phyloP scores from a whole-genome alignment of 2,797 vertebrate species.

The Coreius guichenoti region DNA sequence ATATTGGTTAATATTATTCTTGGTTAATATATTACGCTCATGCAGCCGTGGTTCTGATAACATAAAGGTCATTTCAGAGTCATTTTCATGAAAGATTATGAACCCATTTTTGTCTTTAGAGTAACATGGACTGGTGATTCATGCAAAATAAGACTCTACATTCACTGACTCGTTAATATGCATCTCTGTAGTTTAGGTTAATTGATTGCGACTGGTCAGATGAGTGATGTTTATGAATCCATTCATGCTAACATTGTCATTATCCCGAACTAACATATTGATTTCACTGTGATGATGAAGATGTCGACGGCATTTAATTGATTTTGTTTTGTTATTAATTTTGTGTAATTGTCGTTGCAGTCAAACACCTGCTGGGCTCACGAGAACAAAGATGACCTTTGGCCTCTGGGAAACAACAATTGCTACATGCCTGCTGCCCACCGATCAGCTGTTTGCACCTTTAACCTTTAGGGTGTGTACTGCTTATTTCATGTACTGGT shows the following conservation, averaged over 20 bases:
- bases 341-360: constrained; percentile 13
- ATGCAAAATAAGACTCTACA: background rate
- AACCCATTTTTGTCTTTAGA: background rate
- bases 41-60: background rate
- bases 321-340: constrained; percentile 25
- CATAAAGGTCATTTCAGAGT: background rate
- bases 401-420: constrained; percentile 17
- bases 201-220: background rate
- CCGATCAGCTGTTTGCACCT: constrained; percentile 29
- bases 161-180: background rate
- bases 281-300: constrained; percentile 38
- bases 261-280: background rate
- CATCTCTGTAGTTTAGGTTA: background rate
- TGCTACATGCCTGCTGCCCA: background rate
- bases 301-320: constrained; percentile 8
- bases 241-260: background rate
- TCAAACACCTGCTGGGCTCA: constrained; percentile 43
- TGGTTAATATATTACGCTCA: background rate
- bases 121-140: background rate
- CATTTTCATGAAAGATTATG: background rate
- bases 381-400: constrained; percentile 13
- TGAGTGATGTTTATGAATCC: background rate
- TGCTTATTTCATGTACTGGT: background rate
- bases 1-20: background rate
- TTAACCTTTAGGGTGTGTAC: constrained; percentile 22